Base-by-base conservation (phyloP, 2,113 vertebrate genomes). In the Thryonomys swinderianus region DNA sequence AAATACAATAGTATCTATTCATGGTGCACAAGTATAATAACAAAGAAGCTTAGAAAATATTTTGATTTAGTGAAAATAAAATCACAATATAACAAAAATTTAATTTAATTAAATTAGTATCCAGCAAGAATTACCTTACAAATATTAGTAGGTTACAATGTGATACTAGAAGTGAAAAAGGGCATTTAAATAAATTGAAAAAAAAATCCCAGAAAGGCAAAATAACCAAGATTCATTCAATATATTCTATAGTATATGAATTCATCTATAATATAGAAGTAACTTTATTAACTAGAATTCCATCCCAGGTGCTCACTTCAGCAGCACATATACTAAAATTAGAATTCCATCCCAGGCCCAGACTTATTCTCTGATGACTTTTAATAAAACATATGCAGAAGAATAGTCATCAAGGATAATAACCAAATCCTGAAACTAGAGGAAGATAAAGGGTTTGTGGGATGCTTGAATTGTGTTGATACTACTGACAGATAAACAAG, bases 21-120 rank as follows among this genome's bases (percentile, higher is more conserved):
- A 51, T 51, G 57, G 40, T 13, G 7, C 1, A 40, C 5, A 71
- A 18, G 51, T 32, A 40, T 73, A 51, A 51, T n/a, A 42, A 37
- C 34, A 59, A 61, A 5, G 13, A 6, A 40, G 18, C 5, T 74
- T 51, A 74, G 57, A 92, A 64, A 71, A 61, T 61, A 59, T 71
- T 82, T 90, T 82, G 16, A 59, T 71, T 53, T 59, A 25, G 5
- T 90, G 62, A 71, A 45, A 90, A 82, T 57, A 82, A 82, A 67
- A 51, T 5, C 4, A 62, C 25, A 62, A 37, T 20, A 64, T 78
- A 51, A 78, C n/a, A 5, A 66, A 79, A 67, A 42, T 48, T 14
- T 53, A 67, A 57, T 55, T 14, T 73, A 42, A 73, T 42, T 73
- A 73, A 73, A 42, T 73, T 42, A 73, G 23, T 42, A 73, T 73